phyloP scores from a whole-genome alignment of 2,113 vertebrate genomes.

The Heterotilapia buettikoferi region DNA sequence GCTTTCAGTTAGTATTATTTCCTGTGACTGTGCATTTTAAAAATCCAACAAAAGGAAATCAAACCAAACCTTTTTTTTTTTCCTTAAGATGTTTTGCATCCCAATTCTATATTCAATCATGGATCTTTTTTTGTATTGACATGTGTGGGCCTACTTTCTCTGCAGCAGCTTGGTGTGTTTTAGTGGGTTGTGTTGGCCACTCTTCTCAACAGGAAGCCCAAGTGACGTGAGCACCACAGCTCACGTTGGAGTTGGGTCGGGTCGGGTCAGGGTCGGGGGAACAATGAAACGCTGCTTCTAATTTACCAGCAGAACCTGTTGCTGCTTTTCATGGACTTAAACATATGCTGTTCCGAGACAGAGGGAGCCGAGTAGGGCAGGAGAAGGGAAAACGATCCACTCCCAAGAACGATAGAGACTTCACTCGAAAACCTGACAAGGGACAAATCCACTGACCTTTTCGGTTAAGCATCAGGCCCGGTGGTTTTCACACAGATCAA shows the following conservation, averaged over 20 bases:
- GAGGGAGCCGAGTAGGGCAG: neutral
- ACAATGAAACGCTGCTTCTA: constrained; percentile 53
- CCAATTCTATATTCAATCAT: constrained; percentile 26
- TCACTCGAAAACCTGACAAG: constrained; percentile 7
- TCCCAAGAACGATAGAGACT: constrained; percentile 38
- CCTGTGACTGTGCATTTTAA: constrained; percentile 65
- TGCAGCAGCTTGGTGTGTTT: constrained; percentile 50
- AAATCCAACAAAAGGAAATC: constrained; percentile 47
- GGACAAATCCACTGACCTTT: constrained; percentile 36
- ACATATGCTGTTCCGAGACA: constrained; percentile 39
- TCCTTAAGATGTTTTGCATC: constrained; percentile 22
- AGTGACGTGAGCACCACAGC: neutral
- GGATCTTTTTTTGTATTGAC: constrained; percentile 21
- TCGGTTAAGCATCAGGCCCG: neutral
- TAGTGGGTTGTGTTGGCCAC: neutral
- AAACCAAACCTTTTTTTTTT: constrained; percentile 1
- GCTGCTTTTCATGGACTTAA: constrained; percentile 61
- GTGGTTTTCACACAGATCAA: constrained; percentile 57
- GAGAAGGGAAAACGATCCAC: neutral
- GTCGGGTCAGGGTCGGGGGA: neutral
- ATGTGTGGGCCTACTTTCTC: constrained; percentile 1
- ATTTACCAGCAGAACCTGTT: constrained; percentile 71
- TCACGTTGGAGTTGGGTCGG: neutral
- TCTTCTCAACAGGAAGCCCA: neutral
- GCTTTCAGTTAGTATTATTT: constrained; percentile 65